These are phyloP conservation scores for Drosophila recens DNA, from an alignment of 2,888 invertebrate species.

Conservation along the genomic window DNA sequence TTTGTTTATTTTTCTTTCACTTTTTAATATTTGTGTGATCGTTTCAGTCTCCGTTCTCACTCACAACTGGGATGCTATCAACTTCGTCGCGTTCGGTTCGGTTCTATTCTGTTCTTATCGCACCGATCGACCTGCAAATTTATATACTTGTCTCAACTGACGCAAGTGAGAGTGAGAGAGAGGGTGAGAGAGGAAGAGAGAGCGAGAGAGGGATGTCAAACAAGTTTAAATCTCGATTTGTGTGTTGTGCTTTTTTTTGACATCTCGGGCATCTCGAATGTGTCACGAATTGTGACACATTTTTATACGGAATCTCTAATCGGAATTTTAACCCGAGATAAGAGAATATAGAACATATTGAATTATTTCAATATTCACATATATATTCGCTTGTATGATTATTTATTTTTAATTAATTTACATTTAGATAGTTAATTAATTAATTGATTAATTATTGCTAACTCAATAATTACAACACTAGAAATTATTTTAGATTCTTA, in stretches of 20 bases:
- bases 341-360: neutral
- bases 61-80: conserved; percentile 25
- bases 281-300: neutral
- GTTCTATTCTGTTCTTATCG: conserved; percentile 47
- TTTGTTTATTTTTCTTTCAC: neutral
- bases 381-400: too few species aligned
- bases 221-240: conserved; percentile 45
- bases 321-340: neutral
- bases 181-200: neutral
- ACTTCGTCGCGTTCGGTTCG: conserved; percentile 10
- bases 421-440: too few species aligned
- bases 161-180: conserved; percentile 6
- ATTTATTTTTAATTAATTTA: too few species aligned
- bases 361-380: too few species aligned
- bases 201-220: conserved; percentile 6
- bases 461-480: too few species aligned
- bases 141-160: conserved; percentile 22
- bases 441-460: too few species aligned
- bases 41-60: neutral
- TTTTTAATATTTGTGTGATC: neutral
- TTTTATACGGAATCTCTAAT: neutral
- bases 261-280: neutral
- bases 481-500: too few species aligned
- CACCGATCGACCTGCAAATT: conserved; percentile 10
- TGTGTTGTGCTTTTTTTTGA: neutral